Base-by-base conservation (phyloP, 2,797 vertebrate genomes). In the Amblyraja radiata region DNA sequence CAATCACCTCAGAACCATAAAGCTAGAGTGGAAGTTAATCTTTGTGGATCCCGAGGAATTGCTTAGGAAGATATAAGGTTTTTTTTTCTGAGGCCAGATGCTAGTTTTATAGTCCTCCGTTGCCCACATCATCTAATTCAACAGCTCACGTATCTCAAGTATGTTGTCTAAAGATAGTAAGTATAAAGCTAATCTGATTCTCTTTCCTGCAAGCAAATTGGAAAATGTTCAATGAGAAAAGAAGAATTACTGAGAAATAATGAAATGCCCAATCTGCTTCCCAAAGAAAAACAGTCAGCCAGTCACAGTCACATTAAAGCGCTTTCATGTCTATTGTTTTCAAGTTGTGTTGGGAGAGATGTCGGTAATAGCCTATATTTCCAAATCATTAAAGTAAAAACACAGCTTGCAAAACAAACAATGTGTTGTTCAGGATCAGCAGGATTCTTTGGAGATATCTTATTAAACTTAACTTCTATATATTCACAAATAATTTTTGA, bases 131-230 rank as follows among this genome's bases (percentile, higher is more conserved):
- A 68, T 68, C 71, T 90, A 18, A 8, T 71, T 68, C 2, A 21
- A 54, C 86, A 90, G 71, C 36, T 71, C 71, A 23, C n/a, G 13
- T 36, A 90, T 18, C 84, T 21, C 7, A 1, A 36, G 14, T 39
- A 65, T 71, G 25, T 90, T 71, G 86, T 71, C 65, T 28, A 21
- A 8, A 11, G 3, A 71, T 90, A 71, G 18, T 39, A 39, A 90
- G 61, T 54, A 39, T 36, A 90, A 68, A 32, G 32, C 63, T 90
- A 18, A 90, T 14, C 1, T 63, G 18, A 90, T 90, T 68, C 46
- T 90, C 63, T 90, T 68, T 68, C 86, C 28, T 32, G 14, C 13
- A 90, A 68, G 46, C 28, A 90, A 68, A 90, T 68, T 90, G 86
- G 63, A 68, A 90, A 36, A n/a, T n/a, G 18, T 32, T 90, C 63